A percentile compares a stretch with the other conserved stretches of the same genome.
phyloP scores from a whole-genome alignment of 2,113 vertebrate species.

The Coreoperca whiteheadi region DNA sequence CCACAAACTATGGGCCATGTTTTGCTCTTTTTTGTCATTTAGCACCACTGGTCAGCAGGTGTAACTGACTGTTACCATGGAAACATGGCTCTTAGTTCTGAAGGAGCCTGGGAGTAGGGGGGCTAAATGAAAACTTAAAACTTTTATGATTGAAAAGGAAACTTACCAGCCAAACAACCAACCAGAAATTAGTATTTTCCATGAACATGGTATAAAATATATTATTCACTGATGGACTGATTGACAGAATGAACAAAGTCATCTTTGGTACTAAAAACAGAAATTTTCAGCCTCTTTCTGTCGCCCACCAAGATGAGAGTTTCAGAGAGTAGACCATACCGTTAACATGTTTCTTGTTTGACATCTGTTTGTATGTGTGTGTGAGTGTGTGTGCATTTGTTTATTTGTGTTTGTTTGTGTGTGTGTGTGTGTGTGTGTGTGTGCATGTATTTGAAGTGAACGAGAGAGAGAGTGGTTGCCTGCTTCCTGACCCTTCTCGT shows the following conservation, averaged over 20 bases:
- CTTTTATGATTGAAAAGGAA: not conserved
- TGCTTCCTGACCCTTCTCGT: slow-evolving; percentile 82
- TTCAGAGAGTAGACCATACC: too few species aligned
- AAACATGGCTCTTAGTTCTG: not conserved
- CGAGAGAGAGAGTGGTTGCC: slow-evolving; percentile 74
- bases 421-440: slow-evolving; percentile 8
- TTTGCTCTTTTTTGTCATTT: not conserved
- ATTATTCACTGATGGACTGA: too few species aligned
- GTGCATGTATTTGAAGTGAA: slow-evolving; percentile 16
- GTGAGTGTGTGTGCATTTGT: not conserved
- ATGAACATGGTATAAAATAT: not conserved
- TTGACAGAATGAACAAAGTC: not conserved
- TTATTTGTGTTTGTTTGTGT: slow-evolving; percentile 1
- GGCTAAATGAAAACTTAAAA: not conserved
- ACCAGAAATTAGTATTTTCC: not conserved
- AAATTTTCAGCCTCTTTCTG: not conserved
- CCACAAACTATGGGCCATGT: not conserved
- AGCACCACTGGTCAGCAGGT: not conserved
- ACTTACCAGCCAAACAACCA: not conserved
- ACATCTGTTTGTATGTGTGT: slow-evolving; percentile 30
- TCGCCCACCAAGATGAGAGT: not conserved
- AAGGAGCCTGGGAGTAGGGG: too few species aligned
- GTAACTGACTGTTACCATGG: not conserved
- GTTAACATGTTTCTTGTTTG: slow-evolving; percentile 11
- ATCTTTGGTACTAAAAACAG: not conserved